Conservation (phyloP, 2,888 invertebrate genomes). For the Lymantria dispar region DNA sequence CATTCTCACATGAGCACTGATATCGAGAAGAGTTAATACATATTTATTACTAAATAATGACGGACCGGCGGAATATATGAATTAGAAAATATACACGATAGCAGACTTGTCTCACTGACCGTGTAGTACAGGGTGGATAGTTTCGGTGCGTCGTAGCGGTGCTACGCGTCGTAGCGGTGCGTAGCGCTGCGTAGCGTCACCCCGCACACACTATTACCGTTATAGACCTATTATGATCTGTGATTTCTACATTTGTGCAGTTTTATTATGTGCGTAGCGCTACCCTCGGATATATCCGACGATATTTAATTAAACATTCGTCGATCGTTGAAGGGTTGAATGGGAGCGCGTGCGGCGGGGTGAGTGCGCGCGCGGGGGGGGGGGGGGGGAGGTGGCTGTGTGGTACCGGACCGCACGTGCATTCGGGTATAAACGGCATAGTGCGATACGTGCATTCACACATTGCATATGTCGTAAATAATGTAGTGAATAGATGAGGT, state of each 20-base stretch:
- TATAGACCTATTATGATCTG: slow-evolving; percentile 48
- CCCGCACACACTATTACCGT: slow-evolving; percentile 31
- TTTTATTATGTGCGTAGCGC: slow-evolving; percentile 32
- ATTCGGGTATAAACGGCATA: no score
- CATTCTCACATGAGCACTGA: no score
- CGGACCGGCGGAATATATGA: no score
- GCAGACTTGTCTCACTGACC: not conserved
- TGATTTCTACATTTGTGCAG: slow-evolving; percentile 53
- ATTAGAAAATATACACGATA: not conserved
- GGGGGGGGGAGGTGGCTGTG: not conserved
- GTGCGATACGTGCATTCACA: no score
- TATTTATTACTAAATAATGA: no score
- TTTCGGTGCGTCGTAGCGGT: not conserved
- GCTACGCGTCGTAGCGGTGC: not conserved
- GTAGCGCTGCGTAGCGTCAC: slow-evolving; percentile 10
- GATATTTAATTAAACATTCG: slow-evolving; percentile 48
- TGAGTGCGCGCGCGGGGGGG: no score
- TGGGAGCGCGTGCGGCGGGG: not conserved
- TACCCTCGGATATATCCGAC: slow-evolving; percentile 24
- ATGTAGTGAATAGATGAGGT: no score
- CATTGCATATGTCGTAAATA: no score
- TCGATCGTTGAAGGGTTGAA: slow-evolving; percentile 34
- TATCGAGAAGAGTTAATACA: no score
- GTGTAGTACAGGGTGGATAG: no score
- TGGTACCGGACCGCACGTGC: slow-evolving; percentile 31